These are phyloP conservation scores for Shinisaurus crocodilurus DNA, from an alignment of 2,113 vertebrate species.

Conservation along the genomic window DNA sequence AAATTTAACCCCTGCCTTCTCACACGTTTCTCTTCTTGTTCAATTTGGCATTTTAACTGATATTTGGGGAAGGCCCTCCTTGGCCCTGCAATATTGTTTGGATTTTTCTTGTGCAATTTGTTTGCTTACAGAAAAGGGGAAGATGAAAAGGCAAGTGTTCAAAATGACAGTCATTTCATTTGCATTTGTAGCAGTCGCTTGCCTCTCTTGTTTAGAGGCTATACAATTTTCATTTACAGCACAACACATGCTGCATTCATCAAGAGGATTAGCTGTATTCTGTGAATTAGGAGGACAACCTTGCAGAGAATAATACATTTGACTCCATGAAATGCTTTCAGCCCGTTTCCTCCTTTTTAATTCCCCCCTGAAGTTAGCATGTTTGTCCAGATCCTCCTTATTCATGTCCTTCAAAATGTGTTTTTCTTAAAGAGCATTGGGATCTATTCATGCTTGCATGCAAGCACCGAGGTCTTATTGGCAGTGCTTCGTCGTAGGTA, in stretches of 20 bases:
- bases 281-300: conserved; percentile 69
- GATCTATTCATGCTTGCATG: conserved; percentile 32
- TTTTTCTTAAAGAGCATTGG: not conserved
- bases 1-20: conserved; percentile 69
- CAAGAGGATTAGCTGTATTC: conserved; percentile 65
- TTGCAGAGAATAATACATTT: conserved; percentile 50
- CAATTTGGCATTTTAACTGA: conserved; percentile 65
- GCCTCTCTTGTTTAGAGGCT: conserved; percentile 54
- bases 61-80: conserved; percentile 59
- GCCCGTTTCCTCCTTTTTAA: conserved; percentile 30
- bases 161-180: conserved; percentile 41
- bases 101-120: conserved; percentile 52
- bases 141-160: conserved; percentile 44
- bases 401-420: conserved; percentile 31
- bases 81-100: conserved; percentile 59
- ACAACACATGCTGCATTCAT: conserved; percentile 55
- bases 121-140: conserved; percentile 45
- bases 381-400: not conserved
- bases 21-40: conserved; percentile 61
- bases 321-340: conserved; percentile 37
- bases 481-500: not conserved
- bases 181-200: conserved; percentile 48
- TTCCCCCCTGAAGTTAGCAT: conserved; percentile 9
- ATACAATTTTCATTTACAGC: conserved; percentile 54
- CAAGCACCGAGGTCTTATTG: not conserved